Conservation (phyloP, 2,113 vertebrate species). For the Anoura caudifer region DNA sequence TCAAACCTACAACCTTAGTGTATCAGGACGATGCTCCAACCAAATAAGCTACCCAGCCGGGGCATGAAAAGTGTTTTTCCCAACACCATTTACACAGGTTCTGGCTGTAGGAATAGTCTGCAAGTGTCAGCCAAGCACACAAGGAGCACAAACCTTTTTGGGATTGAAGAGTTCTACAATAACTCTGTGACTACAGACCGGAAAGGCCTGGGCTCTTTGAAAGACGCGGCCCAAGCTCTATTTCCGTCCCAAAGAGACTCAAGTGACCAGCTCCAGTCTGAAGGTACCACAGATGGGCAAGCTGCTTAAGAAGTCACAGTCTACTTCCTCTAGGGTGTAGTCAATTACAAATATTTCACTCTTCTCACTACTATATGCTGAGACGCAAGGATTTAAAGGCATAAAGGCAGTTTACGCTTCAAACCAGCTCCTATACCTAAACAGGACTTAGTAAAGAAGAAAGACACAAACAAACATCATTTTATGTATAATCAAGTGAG, state of each 20-base stretch:
- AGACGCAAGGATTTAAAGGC: background rate
- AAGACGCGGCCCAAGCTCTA: fast-evolving
- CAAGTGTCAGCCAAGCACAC: background rate
- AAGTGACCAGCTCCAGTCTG: background rate
- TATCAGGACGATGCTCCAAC: background rate
- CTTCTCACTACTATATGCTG: background rate
- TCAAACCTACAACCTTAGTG: background rate
- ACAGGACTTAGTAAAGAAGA: background rate
- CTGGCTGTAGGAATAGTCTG: background rate
- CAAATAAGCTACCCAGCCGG: background rate
- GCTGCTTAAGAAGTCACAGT: background rate
- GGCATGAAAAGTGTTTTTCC: background rate
- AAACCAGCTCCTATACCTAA: background rate
- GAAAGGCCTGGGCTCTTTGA: too few species aligned
- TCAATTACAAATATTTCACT: background rate
- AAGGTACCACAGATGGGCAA: background rate
- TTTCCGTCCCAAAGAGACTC: background rate
- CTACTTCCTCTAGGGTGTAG: background rate
- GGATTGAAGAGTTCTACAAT: background rate
- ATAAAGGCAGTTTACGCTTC: background rate
- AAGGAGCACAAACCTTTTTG: background rate
- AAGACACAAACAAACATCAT: background rate
- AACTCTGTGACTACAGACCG: too few species aligned
- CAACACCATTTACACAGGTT: background rate
- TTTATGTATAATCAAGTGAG: background rate